Base-by-base conservation (phyloP, 2,113 vertebrate species). In the Hiodon tergisus region DNA sequence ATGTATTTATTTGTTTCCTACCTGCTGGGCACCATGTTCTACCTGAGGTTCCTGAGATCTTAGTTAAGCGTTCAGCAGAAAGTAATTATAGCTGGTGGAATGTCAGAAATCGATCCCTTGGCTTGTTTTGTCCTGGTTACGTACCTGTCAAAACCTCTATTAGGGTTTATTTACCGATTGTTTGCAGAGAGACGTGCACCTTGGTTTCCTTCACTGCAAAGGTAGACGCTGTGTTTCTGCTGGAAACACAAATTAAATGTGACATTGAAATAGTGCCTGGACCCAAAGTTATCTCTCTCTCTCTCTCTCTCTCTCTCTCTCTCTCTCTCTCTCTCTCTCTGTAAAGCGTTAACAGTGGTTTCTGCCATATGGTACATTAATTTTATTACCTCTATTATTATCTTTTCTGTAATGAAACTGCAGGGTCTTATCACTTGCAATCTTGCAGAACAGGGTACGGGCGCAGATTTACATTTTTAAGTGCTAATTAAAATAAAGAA, bases 21-120 rank as follows among this genome's bases (percentile, higher is more conserved):
- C 72, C 60, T 74, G 73, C 67, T 61, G 71, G 59, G 77, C 14
- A 71, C 71, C 69, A 82, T 72, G 69, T 77, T 81, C 76, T 77
- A 72, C 71, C 73, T 61, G 54, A 69, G 59, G 60, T 58, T 66
- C 75, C 55, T n/a, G 50, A 50, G 67, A 74, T 72, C 68, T 79
- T 81, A 83, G 78, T 70, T 86, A 81, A 78, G 78, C 80, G 84
- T 80, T 84, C 79, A 80, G 75, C 70, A 85, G 81, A 76, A 87
- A 83, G 84, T 86, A 86, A 88, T 88, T 84, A 86, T 81, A 85
- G 78, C 57, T 66, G 58, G 72, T 69, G 71, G 82, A 78, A 86
- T 84, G 85, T 86, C 82, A 79, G 73, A 79, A 83, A 82, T 87
- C 80, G 81, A 79, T 78, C 77, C 76, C 63, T 67, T 75, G 69